phyloP scores from a whole-genome alignment of 2,113 vertebrate species.

The Burhinus bistriatus region DNA sequence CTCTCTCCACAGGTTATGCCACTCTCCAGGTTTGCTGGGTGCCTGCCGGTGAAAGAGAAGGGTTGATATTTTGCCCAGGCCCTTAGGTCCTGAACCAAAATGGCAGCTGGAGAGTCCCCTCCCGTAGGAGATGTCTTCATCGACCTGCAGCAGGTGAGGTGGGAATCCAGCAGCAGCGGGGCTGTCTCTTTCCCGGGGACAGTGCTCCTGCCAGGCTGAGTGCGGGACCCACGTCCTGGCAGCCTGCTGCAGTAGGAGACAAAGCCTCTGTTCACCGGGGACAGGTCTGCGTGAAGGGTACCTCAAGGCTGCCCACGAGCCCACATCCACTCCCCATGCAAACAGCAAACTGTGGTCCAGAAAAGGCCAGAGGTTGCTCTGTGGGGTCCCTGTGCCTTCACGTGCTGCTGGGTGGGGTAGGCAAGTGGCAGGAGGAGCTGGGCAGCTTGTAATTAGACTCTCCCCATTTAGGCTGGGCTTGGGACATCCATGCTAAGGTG shows the following conservation, averaged over 20 bases:
- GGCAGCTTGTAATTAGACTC: neutral
- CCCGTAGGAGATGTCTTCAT: constrained; percentile 80
- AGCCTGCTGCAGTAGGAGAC: neutral
- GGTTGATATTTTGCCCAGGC: constrained; percentile 80
- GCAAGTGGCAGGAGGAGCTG: neutral
- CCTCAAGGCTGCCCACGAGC: neutral
- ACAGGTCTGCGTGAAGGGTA: neutral
- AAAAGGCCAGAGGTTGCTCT: neutral
- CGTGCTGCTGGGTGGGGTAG: fast-evolving
- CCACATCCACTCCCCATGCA: fast-evolving
- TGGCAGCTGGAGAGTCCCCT: constrained; percentile 87
- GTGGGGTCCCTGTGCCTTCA: neutral
- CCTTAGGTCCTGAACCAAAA: constrained; percentile 74
- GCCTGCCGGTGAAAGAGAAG: constrained; percentile 87
- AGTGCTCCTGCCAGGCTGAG: neutral
- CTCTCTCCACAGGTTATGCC: constrained; percentile 85
- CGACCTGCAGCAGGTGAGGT: constrained; percentile 82
- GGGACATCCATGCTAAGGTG: neutral
- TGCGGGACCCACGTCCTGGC: neutral
- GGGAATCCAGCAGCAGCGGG: neutral
- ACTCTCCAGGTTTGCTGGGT: constrained; percentile 84
- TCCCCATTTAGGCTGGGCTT: neutral
- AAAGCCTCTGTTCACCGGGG: fast-evolving
- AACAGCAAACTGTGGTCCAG: neutral
- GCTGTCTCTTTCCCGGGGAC: neutral